Evolutionary conservation across 2,113 vertebrate species (phyloP).

Genomic region (Prionailurus bengalensis): DNA sequence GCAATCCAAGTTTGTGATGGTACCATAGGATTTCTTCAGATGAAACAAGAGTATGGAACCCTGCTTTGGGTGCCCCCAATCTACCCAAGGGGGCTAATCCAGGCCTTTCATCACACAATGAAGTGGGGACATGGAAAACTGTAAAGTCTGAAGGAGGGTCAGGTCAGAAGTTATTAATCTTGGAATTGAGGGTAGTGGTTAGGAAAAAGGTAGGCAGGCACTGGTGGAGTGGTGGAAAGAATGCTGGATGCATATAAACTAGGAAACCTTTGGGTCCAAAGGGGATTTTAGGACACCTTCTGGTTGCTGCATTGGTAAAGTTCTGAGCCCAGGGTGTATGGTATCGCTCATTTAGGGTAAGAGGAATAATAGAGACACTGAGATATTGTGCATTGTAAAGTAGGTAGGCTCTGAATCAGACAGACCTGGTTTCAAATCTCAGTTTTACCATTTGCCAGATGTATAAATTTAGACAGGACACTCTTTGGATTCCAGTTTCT

Average conservation of each 20-base stretch:
- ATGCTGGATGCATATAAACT: background rate
- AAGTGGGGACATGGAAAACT: background rate
- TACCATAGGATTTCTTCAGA: conserved; percentile 27
- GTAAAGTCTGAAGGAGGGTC: background rate
- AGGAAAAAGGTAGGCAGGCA: background rate
- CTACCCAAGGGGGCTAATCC: background rate
- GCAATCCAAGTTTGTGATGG: background rate
- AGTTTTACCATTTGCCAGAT: background rate
- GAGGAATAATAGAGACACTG: background rate
- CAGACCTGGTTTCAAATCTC: background rate
- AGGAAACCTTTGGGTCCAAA: background rate
- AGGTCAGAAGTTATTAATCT: background rate
- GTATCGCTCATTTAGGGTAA: background rate
- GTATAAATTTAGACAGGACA: background rate
- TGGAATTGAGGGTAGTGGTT: background rate
- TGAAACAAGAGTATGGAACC: background rate
- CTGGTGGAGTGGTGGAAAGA: background rate
- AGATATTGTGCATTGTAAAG: background rate
- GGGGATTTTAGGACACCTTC: background rate
- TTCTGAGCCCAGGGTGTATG: background rate
- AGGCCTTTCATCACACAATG: background rate
- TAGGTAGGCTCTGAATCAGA: background rate
- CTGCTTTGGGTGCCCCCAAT: background rate
- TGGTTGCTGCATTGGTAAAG: background rate
- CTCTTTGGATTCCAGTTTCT: background rate